Evolutionary conservation across 2,888 invertebrate species (phyloP), one percentile per base, ranked within the genome.

Genomic region (Poecilus cupreus): DNA sequence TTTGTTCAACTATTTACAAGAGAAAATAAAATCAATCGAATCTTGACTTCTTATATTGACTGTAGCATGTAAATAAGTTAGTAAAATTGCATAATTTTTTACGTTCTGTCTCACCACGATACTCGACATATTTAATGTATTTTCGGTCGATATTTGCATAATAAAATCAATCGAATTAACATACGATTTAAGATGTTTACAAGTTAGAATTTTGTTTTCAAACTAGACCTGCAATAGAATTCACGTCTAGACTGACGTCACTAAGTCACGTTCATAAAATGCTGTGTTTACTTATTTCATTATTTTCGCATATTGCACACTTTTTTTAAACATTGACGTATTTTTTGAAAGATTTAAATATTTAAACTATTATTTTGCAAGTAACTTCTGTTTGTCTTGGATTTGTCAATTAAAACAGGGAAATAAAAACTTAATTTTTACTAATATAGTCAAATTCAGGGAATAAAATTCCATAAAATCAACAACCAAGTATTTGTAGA

Each of bases 141-240:
- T 60, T 43, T 60, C 26, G 60, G 26, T 60, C 10, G 1, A 57
- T 2, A 60, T 60, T 60, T 60, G 22, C 60, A 60, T 60, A 60
- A 60, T 60, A 5, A n/a, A 6, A 60, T 60, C 60, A 60, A 51
- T 24, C n/a, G n/a, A 60, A 26, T 60, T 60, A 60, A 60, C 60
- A 60, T 60, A 60, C 26, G 6, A 60, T 60, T 60, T 60, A 60
- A 60, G 26, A 60, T 60, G 60, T 60, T 60, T 60, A 60, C 60
- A 60, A 3, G 60, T 3, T 26, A n/a, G 26, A 26, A 18, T 54
- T 8, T 20, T 3, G 18, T 54, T 54, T 22, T 22, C 11, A 54
- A 54, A 22, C n/a, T 16, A 54, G 32, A 3, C 32, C 32, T 32
- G 5, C 5, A 26, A 5, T 26, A 32, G 32, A 32, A 32, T 3